A percentile compares a stretch with the other conserved stretches of the same genome.
phyloP scores from a whole-genome alignment of 2,888 invertebrate genomes.

The Heliconius sara region DNA sequence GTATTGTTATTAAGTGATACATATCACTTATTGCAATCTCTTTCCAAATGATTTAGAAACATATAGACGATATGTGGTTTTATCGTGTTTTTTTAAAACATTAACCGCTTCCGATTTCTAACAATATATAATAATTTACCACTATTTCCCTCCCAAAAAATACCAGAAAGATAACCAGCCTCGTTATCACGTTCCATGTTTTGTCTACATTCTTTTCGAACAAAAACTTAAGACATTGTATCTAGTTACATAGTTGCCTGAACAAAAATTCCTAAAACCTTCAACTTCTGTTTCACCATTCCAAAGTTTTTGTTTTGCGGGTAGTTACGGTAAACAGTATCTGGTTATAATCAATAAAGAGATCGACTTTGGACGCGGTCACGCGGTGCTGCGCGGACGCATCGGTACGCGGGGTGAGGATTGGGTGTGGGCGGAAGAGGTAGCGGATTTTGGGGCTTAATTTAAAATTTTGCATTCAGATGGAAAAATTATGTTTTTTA shows the following conservation, averaged over 20 bases:
- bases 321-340: constrained; percentile 63
- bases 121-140: neutral
- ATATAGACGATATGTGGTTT: no score
- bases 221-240: neutral
- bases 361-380: constrained; percentile 78
- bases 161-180: neutral
- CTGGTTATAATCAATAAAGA: constrained; percentile 81
- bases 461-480: no score
- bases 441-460: neutral
- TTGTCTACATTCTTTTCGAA: constrained; percentile 4
- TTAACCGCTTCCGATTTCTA: no score
- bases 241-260: neutral
- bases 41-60: no score
- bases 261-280: constrained; percentile 22
- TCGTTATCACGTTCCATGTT: constrained; percentile 7
- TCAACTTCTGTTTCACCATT: constrained; percentile 41
- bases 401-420: constrained; percentile 66
- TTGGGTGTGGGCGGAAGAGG: constrained; percentile 46
- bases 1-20: no score
- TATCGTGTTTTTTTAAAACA: no score
- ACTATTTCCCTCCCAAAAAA: neutral
- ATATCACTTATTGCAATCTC: no score
- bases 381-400: constrained; percentile 74
- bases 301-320: constrained; percentile 55
- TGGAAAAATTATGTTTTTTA: no score